A percentile compares a stretch with the other conserved stretches of the same genome.
These are phyloP conservation scores for Anoplopoma fimbria DNA, from an alignment of 2,113 vertebrate species.

Conservation along the genomic window DNA sequence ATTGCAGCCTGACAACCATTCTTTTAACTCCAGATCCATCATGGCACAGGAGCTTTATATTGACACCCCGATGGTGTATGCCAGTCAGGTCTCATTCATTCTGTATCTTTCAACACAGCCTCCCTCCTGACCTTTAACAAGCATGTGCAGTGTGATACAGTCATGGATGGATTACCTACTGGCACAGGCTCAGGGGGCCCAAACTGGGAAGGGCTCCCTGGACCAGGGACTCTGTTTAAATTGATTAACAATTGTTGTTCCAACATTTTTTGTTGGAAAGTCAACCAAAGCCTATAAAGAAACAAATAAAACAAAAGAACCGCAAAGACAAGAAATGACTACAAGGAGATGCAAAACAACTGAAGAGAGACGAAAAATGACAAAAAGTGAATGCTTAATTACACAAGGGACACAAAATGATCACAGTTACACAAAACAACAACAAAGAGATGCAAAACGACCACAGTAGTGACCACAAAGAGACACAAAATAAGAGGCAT, in stretches of 20 bases:
- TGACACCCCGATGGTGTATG: constrained; percentile 43
- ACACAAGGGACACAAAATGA: background rate
- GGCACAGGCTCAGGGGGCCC: background rate
- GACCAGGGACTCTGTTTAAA: background rate
- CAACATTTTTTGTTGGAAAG: background rate
- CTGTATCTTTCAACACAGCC: background rate
- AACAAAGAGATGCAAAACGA: background rate
- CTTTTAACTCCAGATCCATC: constrained; percentile 61
- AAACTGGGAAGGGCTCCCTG: background rate
- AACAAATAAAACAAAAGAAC: background rate
- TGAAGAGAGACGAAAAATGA: background rate
- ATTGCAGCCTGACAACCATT: constrained; percentile 51
- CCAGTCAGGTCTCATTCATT: constrained; percentile 23
- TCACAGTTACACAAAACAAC: background rate
- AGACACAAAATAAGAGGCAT: too few relatives aligned
- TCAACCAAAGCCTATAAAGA: background rate
- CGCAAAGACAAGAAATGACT: background rate
- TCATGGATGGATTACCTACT: constrained; percentile 23
- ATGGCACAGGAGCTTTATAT: constrained; percentile 44
- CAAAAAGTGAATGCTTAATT: background rate
- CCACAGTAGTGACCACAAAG: background rate
- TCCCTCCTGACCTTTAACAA: constrained; percentile 58
- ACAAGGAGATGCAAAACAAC: background rate
- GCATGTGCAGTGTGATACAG: constrained; percentile 19
- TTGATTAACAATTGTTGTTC: background rate